Percentiles rank a stretch among this genome's conserved stretches.
Conservation (phyloP, 1,140 invertebrate species). For the Ceratitis capitata region DNA sequence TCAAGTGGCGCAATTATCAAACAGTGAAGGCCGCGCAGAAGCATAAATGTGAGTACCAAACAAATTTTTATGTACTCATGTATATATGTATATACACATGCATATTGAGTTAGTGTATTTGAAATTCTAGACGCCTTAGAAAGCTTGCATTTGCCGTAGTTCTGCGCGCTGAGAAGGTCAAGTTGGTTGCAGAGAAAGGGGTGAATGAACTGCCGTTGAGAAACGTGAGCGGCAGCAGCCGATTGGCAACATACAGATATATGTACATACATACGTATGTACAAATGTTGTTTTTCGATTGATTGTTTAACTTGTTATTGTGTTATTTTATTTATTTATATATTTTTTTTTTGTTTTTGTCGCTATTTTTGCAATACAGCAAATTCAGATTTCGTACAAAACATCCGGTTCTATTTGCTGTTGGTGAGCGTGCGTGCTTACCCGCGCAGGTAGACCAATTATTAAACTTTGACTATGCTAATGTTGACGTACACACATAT, state of each 20-base stretch:
- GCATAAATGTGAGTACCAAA: no score
- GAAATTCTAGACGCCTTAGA: no score
- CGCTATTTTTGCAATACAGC: neutral
- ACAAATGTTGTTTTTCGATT: neutral
- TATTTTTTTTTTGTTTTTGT: neutral
- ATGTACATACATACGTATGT: no score
- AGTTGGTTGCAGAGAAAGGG: no score
- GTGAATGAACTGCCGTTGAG: neutral
- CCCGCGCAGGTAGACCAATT: neutral
- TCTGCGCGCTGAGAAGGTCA: neutral
- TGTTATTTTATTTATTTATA: no score
- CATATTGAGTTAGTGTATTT: neutral
- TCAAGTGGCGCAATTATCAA: neutral
- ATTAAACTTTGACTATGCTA: neutral
- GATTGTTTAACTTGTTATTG: neutral
- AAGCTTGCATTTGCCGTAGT: no score
- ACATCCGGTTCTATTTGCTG: neutral
- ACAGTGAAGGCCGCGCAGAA: neutral
- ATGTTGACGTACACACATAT: no score
- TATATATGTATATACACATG: neutral
- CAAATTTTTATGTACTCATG: no score
- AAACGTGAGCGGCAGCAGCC: neutral
- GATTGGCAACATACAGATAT: no score
- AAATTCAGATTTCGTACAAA: neutral
- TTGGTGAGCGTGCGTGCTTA: neutral